A percentile compares a stretch with the other conserved stretches of the same genome.
Evolutionary conservation across 2,888 invertebrate species (phyloP).

Genomic region (Orchestes rusci): DNA sequence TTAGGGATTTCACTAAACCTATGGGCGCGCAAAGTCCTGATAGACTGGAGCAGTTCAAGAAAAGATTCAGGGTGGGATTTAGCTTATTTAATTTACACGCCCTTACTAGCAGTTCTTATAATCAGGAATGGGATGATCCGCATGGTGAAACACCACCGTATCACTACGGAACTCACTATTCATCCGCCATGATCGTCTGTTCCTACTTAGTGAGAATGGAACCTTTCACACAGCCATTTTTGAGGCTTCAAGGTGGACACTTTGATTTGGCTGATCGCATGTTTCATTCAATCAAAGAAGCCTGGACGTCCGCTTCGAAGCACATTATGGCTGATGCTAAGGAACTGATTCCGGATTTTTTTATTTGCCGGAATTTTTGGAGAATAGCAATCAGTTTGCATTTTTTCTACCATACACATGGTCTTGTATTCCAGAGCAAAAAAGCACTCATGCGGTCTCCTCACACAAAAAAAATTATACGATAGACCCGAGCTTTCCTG

Average conservation of each 20-base stretch:
- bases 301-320: constrained; percentile 93
- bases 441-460: too few relatives aligned
- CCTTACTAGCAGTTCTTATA: constrained; percentile 3
- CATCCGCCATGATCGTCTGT: constrained; percentile 99
- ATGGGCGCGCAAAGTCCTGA: constrained; percentile 98
- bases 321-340: constrained; percentile 99
- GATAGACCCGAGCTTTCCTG: too few relatives aligned
- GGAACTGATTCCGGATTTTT: constrained; percentile 99
- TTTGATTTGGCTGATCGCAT: constrained; percentile 98
- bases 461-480: too few relatives aligned
- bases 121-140: constrained; percentile 95
- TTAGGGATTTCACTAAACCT: constrained; percentile 90
- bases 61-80: constrained; percentile 77
- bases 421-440: too few relatives aligned
- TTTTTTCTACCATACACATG: too few relatives aligned
- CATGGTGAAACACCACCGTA: constrained; percentile 98
- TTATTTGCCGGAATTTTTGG: constrained; percentile 92
- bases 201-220: constrained; percentile 97
- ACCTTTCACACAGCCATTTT: constrained; percentile 97
- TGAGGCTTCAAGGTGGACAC: constrained; percentile 93
- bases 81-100: too few relatives aligned
- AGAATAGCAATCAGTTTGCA: constrained; percentile 91
- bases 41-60: constrained; percentile 89
- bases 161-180: constrained; percentile 99
- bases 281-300: constrained; percentile 97